Evolutionary conservation across 2,797 vertebrate species (phyloP).

Genomic region (Pteropus rufus): DNA sequence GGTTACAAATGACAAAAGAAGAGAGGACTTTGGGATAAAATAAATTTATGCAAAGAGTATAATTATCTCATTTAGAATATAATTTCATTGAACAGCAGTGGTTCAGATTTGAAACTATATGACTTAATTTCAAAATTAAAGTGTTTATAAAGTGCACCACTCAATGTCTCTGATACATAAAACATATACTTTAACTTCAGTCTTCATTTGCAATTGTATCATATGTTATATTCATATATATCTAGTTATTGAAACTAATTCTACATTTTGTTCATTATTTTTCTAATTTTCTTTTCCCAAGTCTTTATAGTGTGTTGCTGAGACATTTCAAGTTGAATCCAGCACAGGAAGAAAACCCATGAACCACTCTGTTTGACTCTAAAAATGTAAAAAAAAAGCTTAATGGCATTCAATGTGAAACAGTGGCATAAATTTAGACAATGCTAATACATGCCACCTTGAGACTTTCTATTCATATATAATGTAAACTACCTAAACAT

Average conservation of each 20-base stretch:
- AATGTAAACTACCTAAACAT: neutral
- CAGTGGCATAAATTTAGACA: fast-evolving
- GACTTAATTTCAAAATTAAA: neutral
- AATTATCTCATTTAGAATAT: neutral
- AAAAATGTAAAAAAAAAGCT: constrained; percentile 60
- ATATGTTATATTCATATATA: neutral
- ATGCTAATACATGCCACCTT: neutral
- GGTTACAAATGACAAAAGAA: neutral
- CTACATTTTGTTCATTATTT: neutral
- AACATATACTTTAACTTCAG: neutral
- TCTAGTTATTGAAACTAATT: neutral
- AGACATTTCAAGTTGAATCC: constrained; percentile 5
- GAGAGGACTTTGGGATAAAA: neutral
- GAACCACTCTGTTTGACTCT: constrained; percentile 68
- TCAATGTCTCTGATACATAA: neutral
- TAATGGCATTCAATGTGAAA: neutral
- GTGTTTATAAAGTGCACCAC: neutral
- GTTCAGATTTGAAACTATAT: neutral
- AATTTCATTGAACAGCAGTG: neutral
- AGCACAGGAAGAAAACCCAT: constrained; percentile 70
- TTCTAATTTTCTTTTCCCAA: neutral
- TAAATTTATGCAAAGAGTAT: neutral
- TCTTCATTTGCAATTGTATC: neutral
- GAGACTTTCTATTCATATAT: neutral
- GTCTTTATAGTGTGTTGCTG: neutral